A percentile compares a stretch with the other conserved stretches of the same genome.
Conservation (phyloP, 2,888 invertebrate species). For the Macrosiphum euphorbiae region DNA sequence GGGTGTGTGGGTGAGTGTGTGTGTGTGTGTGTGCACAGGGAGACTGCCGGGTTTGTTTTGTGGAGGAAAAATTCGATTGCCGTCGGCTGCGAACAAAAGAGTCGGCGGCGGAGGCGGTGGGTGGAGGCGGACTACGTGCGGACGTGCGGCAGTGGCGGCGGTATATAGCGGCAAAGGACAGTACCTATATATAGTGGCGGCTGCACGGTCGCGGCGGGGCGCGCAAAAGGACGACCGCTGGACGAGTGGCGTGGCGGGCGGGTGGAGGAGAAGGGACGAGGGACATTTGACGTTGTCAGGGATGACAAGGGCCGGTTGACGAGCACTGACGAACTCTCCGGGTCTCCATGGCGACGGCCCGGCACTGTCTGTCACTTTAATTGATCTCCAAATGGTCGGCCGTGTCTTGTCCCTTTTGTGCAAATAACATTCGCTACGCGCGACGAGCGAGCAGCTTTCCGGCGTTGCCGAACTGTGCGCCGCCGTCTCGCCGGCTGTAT, state of each 20-base stretch:
- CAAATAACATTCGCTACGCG: slow-evolving; percentile 60
- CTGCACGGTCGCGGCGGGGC: background rate
- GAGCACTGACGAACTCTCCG: slow-evolving; percentile 64
- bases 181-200: no score
- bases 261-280: background rate
- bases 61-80: slow-evolving; percentile 62
- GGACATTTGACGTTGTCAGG: slow-evolving; percentile 65
- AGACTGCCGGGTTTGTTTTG: slow-evolving; percentile 54
- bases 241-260: background rate
- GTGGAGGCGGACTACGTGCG: background rate
- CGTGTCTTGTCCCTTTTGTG: slow-evolving; percentile 65
- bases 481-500: background rate
- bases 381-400: slow-evolving; percentile 65
- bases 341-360: slow-evolving; percentile 63
- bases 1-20: background rate
- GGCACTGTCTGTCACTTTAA: slow-evolving; percentile 65
- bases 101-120: background rate
- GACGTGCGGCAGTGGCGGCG: background rate
- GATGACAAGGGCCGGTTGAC: slow-evolving; percentile 65
- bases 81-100: slow-evolving; percentile 61
- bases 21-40: background rate
- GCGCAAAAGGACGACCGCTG: slow-evolving; percentile 3
- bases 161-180: no score
- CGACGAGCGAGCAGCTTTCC: slow-evolving; percentile 52
- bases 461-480: slow-evolving; percentile 57